A percentile compares a stretch with the other conserved stretches of the same genome.
phyloP scores from a whole-genome alignment of 2,797 vertebrate genomes.

The Brachymystax lenok region DNA sequence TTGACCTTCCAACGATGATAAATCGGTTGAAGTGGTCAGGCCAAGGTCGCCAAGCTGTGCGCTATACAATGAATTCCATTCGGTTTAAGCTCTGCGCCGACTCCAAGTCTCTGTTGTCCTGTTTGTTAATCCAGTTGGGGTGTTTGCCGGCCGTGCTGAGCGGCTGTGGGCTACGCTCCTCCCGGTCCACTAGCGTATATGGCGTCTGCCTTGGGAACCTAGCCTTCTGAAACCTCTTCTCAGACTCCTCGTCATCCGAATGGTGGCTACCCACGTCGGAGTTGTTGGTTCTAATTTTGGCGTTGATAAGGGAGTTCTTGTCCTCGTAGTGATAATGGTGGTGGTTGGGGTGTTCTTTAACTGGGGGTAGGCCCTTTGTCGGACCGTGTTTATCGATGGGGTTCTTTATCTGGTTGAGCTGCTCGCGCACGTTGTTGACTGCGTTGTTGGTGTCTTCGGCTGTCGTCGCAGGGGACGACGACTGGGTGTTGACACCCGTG shows the following conservation, averaged over 20 bases:
- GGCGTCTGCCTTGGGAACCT: conserved; percentile 92
- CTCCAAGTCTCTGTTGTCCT: conserved; percentile 99
- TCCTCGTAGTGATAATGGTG: conserved; percentile 92
- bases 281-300: conserved; percentile 99
- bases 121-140: conserved; percentile 98
- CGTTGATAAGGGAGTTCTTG: conserved; percentile 94
- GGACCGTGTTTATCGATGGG: conserved; percentile 91
- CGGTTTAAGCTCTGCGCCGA: conserved; percentile 96
- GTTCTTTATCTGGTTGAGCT: conserved; percentile 99
- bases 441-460: conserved; percentile 75
- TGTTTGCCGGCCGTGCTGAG: conserved; percentile 85
- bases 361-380: background rate
- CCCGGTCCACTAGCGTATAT: conserved; percentile 96
- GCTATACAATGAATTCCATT: conserved; percentile 99
- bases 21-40: background rate
- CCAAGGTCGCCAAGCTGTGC: conserved; percentile 78
- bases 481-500: conserved; percentile 39
- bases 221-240: conserved; percentile 94
- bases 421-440: conserved; percentile 95
- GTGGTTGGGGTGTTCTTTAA: conserved; percentile 77
- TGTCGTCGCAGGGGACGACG: conserved; percentile 69
- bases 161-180: conserved; percentile 87
- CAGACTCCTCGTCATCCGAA: conserved; percentile 90
- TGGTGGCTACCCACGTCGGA: conserved; percentile 75
- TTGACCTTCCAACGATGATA: background rate